Base-by-base conservation (phyloP, 2,113 vertebrate genomes). In the Neopipo cinnamomea region DNA sequence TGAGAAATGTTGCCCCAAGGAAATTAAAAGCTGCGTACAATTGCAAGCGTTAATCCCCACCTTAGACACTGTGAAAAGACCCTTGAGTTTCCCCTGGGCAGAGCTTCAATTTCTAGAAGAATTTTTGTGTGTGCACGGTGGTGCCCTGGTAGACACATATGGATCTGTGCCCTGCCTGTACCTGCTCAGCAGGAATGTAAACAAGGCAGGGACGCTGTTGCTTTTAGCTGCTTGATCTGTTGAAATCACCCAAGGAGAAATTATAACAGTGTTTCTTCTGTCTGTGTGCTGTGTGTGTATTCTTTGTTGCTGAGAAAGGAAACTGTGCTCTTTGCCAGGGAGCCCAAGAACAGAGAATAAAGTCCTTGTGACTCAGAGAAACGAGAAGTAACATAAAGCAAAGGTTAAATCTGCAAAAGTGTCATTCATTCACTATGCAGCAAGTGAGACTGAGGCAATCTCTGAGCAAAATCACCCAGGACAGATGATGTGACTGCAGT, bases 51-150 rank as follows among this genome's bases (percentile, higher is more conserved):
- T 84, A 87, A 91, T 90, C 20, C 41, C 63, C 7, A 18, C 33
- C 44, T 78, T 37, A 63, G 53, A 87, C 12, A 25, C 35, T 33
- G 16, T 41, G 49, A 61, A 42, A 85, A 81, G 89, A 77, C 85
- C 50, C 72, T 88, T 87, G 91, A 91, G 78, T 91, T 96, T 91
- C 77, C 67, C 84, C 52, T 58, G 95, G 95, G 92, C 88, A 68
- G 85, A 8, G 3, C 21, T 87, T 70, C 65, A 55, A 0, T 33
- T 84, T 87, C 85, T 59, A 25, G 73, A 91, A 62, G 50, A 65
- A 74, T 27, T 91, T 91, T 44, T 71, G 8, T 88, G 86, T 24
- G 55, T 44, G 35, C 21, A 5, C 53, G 71, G 87, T 84, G 44
- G 78, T 61, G 53, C 76, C 9, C n/a, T 17, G 35, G 68, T 46